phyloP scores from a whole-genome alignment of 1,140 invertebrate species.

The Microvelia longipes region DNA sequence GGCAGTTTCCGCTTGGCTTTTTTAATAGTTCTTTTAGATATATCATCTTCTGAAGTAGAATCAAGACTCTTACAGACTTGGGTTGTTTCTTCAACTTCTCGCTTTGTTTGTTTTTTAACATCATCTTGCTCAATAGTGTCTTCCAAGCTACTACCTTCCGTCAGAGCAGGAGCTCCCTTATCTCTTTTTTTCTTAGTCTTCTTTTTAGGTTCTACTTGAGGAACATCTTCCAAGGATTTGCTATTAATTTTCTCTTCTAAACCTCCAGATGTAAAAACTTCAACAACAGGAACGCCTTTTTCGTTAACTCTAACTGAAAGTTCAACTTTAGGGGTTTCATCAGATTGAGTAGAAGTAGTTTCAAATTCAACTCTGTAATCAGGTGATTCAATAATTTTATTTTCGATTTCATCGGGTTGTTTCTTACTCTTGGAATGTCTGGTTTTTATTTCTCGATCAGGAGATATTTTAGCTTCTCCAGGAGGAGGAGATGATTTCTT shows the following conservation, averaged over 20 bases:
- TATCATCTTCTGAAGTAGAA: not conserved
- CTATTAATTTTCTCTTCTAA: not conserved
- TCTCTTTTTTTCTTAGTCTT: not conserved
- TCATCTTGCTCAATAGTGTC: not conserved
- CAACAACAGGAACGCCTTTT: not conserved
- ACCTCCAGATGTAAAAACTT: not conserved
- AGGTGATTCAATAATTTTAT: not conserved
- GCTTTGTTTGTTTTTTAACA: not conserved
- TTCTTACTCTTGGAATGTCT: not conserved
- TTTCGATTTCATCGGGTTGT: not conserved
- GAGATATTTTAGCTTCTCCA: not conserved
- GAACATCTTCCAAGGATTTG: not conserved
- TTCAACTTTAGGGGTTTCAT: not conserved
- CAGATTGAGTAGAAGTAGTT: not conserved
- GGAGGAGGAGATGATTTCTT: not conserved
- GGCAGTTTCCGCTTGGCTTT: not conserved
- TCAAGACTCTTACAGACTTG: not conserved
- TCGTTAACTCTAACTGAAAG: not conserved
- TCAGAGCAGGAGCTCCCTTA: not conserved
- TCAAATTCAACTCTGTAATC: not conserved
- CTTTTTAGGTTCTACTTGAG: not conserved
- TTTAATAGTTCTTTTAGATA: not conserved
- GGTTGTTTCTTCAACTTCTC: not conserved
- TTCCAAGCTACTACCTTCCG: not conserved
- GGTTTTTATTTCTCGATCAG: not conserved